A percentile compares a stretch with the other conserved stretches of the same genome.
Conservation (phyloP, 1,140 invertebrate species). For the Lerema accius region DNA sequence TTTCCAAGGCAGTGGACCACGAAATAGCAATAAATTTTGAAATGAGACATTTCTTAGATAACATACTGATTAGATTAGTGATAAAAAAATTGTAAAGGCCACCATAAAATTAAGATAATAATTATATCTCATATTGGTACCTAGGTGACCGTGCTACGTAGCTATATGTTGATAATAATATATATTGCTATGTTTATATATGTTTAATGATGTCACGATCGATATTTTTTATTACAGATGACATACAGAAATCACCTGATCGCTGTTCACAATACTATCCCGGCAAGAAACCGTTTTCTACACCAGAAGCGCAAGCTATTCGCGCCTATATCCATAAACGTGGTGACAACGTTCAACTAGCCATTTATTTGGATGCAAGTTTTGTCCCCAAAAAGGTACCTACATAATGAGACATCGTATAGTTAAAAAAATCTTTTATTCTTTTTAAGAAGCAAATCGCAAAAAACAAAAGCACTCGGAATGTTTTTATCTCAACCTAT, state of each 20-base stretch:
- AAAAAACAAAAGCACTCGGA: no score
- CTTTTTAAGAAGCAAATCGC: no score
- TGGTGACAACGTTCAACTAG: slow-evolving; percentile 55
- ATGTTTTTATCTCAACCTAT: no score
- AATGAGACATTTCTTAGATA: slow-evolving; percentile 4
- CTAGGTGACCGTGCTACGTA: neutral
- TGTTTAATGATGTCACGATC: no score
- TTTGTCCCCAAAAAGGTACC: slow-evolving; percentile 71
- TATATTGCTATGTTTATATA: slow-evolving; percentile 1
- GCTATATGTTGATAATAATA: slow-evolving; percentile 2
- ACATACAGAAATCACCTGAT: slow-evolving; percentile 60
- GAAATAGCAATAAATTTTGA: slow-evolving; percentile 1
- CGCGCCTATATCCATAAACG: slow-evolving; percentile 59
- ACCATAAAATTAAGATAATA: slow-evolving; percentile 14
- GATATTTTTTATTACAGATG: no score
- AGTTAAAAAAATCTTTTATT: no score
- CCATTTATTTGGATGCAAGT: slow-evolving; percentile 71
- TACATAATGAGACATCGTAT: no score
- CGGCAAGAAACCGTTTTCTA: slow-evolving; percentile 62
- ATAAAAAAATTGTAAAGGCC: neutral
- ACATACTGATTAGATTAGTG: slow-evolving; percentile 6
- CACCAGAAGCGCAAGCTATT: slow-evolving; percentile 61
- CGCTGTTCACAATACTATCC: slow-evolving; percentile 66
- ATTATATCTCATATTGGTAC: slow-evolving; percentile 13
- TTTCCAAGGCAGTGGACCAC: neutral